Evolutionary conservation across 2,888 invertebrate species (phyloP).

Genomic region (Chloroclysta siterata): DNA sequence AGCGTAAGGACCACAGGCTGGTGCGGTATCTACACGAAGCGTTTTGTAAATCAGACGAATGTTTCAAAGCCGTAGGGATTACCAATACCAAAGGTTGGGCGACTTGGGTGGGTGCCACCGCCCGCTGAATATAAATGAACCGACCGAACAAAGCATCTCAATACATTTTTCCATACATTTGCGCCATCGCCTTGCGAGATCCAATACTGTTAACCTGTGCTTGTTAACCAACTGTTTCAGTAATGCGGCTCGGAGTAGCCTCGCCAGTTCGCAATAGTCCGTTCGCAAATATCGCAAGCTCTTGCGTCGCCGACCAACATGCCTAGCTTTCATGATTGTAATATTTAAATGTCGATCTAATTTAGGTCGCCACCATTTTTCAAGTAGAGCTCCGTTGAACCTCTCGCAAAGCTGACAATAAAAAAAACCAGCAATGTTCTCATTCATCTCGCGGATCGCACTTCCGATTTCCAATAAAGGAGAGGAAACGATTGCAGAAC

Average conservation of each 20-base stretch:
- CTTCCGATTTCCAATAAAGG: slow-evolving; percentile 75
- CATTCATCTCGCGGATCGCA: slow-evolving; percentile 66
- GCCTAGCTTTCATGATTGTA: slow-evolving; percentile 67
- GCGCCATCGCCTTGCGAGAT: slow-evolving; percentile 64
- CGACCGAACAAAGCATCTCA: slow-evolving; percentile 54
- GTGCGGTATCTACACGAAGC: slow-evolving; percentile 62
- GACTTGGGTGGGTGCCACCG: slow-evolving; percentile 41
- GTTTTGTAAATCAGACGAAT: slow-evolving; percentile 66
- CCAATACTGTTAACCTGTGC: slow-evolving; percentile 56
- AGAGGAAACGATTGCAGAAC: slow-evolving; percentile 76
- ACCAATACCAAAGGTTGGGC: slow-evolving; percentile 49
- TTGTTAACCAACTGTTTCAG: slow-evolving; percentile 71
- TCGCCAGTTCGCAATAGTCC: slow-evolving; percentile 71
- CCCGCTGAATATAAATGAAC: slow-evolving; percentile 63
- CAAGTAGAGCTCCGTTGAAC: slow-evolving; percentile 12
- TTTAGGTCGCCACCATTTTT: slow-evolving; percentile 36
- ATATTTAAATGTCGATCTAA: slow-evolving; percentile 63
- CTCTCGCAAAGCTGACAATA: slow-evolving; percentile 23
- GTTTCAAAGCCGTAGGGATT: slow-evolving; percentile 71
- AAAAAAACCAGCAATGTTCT: slow-evolving; percentile 26
- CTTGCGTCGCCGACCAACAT: slow-evolving; percentile 69
- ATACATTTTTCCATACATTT: slow-evolving; percentile 69
- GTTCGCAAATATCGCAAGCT: slow-evolving; percentile 78
- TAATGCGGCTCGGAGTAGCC: slow-evolving; percentile 65
- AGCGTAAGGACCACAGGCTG: slow-evolving; percentile 66